These are phyloP conservation scores for Drosophila falleni DNA, from an alignment of 2,888 invertebrate genomes.

Conservation along the genomic window DNA sequence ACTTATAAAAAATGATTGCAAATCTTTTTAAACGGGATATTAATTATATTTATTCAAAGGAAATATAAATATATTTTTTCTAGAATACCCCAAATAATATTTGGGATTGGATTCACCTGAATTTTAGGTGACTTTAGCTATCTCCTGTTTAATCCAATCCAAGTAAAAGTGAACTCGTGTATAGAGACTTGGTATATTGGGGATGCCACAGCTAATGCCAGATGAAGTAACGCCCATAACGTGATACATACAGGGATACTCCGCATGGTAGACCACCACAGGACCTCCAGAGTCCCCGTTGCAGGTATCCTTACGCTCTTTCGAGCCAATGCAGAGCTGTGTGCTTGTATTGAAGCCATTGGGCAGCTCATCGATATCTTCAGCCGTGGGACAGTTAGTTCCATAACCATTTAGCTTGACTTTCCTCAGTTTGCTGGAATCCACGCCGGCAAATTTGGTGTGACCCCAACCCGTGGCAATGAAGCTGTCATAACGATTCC, in stretches of 20 bases:
- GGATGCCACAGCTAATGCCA: slow-evolving; percentile 69
- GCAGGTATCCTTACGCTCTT: slow-evolving; percentile 70
- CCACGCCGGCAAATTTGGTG: slow-evolving; percentile 72
- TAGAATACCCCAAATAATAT: no score
- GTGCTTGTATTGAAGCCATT: slow-evolving; percentile 60
- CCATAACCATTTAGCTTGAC: slow-evolving; percentile 86
- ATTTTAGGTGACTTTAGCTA: slow-evolving; percentile 30
- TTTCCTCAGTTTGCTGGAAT: slow-evolving; percentile 85
- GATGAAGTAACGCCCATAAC: slow-evolving; percentile 76
- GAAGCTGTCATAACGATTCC: slow-evolving; percentile 55
- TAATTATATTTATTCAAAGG: no score
- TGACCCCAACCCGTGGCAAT: slow-evolving; percentile 87
- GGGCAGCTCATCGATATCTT: slow-evolving; percentile 56
- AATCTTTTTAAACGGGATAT: no score
- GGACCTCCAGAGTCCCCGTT: slow-evolving; percentile 82
- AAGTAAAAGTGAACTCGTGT: slow-evolving; percentile 74
- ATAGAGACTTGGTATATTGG: slow-evolving; percentile 72
- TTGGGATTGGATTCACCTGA: background rate
- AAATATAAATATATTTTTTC: no score
- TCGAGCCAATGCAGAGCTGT: slow-evolving; percentile 78
- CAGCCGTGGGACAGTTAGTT: slow-evolving; percentile 47
- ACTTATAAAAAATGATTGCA: background rate
- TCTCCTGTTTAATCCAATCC: slow-evolving; percentile 71
- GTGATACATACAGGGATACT: slow-evolving; percentile 75
- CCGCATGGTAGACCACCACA: slow-evolving; percentile 63